Conservation (phyloP, 92 coral and sea anemone genomes). For the Isaurus tuberculatus region DNA sequence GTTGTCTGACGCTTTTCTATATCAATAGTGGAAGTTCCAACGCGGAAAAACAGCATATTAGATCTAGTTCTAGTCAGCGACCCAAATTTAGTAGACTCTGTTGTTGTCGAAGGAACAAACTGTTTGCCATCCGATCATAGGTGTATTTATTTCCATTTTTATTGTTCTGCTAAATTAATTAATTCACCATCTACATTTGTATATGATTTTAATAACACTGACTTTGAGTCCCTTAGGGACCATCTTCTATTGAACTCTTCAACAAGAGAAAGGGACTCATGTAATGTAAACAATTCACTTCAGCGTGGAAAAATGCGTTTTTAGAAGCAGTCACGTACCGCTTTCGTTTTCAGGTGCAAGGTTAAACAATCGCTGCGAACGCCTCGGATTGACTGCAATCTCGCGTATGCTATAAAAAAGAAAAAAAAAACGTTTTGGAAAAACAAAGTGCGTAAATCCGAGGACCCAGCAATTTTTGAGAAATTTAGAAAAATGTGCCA, state of each 20-base stretch:
- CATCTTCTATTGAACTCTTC: constrained; percentile 21
- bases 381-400: constrained; percentile 52
- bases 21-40: constrained; percentile 42
- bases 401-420: constrained; percentile 22
- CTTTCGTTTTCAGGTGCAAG: constrained; percentile 36
- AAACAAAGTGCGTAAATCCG: constrained; percentile 35
- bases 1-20: constrained; percentile 44
- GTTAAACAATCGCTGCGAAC: constrained; percentile 44
- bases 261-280: neutral
- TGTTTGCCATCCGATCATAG: constrained; percentile 48
- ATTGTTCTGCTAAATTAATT: constrained; percentile 24
- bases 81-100: constrained; percentile 40
- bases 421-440: neutral
- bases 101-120: constrained; percentile 41
- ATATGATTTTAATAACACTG: constrained; percentile 37
- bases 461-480: constrained; percentile 54
- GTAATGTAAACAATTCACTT: neutral
- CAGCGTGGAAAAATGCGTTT: neutral
- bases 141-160: constrained; percentile 40
- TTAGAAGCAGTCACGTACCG: neutral
- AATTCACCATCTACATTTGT: constrained; percentile 33
- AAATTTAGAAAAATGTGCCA: constrained; percentile 55
- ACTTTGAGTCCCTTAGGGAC: constrained; percentile 35
- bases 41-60: constrained; percentile 45
- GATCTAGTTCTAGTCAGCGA: constrained; percentile 40